Evolutionary conservation across 2,113 vertebrate species (phyloP), one percentile per base, ranked within the genome.

Genomic region (Bubo bubo): DNA sequence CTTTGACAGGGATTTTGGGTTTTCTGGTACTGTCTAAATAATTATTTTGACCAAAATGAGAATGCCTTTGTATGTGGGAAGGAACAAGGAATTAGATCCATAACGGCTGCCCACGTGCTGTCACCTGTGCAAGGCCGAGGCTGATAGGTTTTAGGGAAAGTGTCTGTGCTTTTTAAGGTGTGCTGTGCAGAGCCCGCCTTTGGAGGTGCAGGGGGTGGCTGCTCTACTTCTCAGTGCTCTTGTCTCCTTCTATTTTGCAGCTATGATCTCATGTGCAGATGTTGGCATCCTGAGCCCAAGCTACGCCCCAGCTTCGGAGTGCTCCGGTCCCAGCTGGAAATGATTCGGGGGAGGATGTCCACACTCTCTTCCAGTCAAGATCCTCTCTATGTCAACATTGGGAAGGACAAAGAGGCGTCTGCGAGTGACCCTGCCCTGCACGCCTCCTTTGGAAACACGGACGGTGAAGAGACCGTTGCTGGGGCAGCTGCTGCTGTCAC

Each of bases 181-280:
- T 30, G 18, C 60, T 70, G 52, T 7, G 2, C 32, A 77, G 62
- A 72, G 32, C 15, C 28, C 19, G 28, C 37, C 14, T 28, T 76
- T 2, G 3, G 72, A 68, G 34, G 17, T 39, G 27, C 24, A 28
- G 34, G 30, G 34, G 41, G 34, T 59, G 45, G 21, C 35, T 86
- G 37, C 32, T 77, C 34, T 14, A 1, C 35, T 82, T 88, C 88
- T 96, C 79, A 97, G 28, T 58, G 50, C 50, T 95, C 35, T 75
- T 47, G 16, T 70, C 58, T 90, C 84, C 79, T 28, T 95, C 59
- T 95, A 0, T 83, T 67, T 96, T 96, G 64, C 98, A 99, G 99
- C 67, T 99, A 99, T 24, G 98, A 99, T 97, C 98, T 99, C 96
- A 99, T 99, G 99, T 99, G 99, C 98, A 99, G 99, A 96, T 99